Base-by-base conservation (phyloP, 2,113 vertebrate species). In the Hoplias malabaricus region DNA sequence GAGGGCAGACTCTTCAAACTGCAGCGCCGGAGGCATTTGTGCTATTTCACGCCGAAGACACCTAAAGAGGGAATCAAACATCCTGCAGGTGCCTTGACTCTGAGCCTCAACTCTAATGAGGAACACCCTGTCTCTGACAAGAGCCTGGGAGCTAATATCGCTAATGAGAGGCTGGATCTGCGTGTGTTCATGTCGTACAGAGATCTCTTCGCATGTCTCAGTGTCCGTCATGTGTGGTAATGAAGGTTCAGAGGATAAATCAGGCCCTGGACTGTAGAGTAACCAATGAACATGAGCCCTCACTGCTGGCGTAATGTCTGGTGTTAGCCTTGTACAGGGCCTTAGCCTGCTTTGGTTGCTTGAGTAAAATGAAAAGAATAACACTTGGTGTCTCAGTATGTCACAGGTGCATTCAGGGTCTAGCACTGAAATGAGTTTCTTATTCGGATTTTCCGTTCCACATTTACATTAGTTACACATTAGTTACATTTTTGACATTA, bases 81-180 rank as follows among this genome's bases (percentile, higher is more conserved):
- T 23, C 34, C n/a, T 4, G 5, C 12, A 33, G 16, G 65, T 65
- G 33, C n/a, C 19, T 14, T 34, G 21, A 23, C 53, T 56, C 21
- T 6, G n/a, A 4, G 31, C 59, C 59, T 10, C 10, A 19, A 1
- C n/a, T 21, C 38, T 68, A 77, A 77, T 77, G 31, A 69, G 27
- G 42, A 36, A 27, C 62, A 36, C 19, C 62, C 62, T 12, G 25
- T 42, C 31, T n/a, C 25, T 56, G 42, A 77, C 50, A 43, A 57
- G 62, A 27, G 16, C 36, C 63, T 54, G 48, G 61, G 13, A 76
- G 23, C 6, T 77, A 57, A 77, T 33, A 36, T 34, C 34, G 19
- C 50, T 77, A 77, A 68, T 57, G 50, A 43, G 48, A 19, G 12
- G 27, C 62, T 76, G 50, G 56, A 59, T 0, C 25, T 63, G 34